A percentile compares a stretch with the other conserved stretches of the same genome.
Conservation (phyloP, 92 coral and sea anemone genomes). For the Micromussa lordhowensis region DNA sequence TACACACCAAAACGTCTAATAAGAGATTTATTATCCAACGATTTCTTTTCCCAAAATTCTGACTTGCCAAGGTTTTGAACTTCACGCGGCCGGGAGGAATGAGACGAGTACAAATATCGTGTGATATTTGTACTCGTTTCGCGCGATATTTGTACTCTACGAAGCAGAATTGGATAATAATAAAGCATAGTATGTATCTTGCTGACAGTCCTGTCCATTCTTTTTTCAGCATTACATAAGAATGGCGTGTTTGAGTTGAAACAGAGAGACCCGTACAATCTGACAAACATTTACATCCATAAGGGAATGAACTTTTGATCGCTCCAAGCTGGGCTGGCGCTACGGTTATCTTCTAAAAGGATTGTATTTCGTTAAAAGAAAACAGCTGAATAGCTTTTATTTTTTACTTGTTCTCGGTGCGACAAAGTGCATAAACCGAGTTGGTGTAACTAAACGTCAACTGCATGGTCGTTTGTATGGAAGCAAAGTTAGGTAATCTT, state of each 20-base stretch:
- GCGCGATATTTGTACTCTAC: too few relatives aligned
- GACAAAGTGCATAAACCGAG: background rate
- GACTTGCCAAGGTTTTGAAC: too few relatives aligned
- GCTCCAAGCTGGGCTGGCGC: background rate
- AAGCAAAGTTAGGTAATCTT: background rate
- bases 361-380: background rate
- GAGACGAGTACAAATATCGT: too few relatives aligned
- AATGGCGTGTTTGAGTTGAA: conserved; percentile 46
- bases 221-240: conserved; percentile 57
- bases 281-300: conserved; percentile 30
- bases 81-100: too few relatives aligned
- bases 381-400: background rate
- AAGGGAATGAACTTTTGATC: conserved; percentile 29
- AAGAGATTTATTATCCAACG: too few relatives aligned
- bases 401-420: background rate
- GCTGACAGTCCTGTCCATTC: background rate
- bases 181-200: background rate
- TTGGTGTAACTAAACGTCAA: background rate
- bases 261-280: conserved; percentile 48
- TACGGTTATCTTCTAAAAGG: background rate
- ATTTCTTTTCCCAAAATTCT: too few relatives aligned
- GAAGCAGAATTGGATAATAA: too few relatives aligned
- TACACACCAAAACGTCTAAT: too few relatives aligned
- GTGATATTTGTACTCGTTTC: too few relatives aligned
- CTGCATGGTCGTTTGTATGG: background rate